These are phyloP conservation scores for Salvelinus sp. DNA, from an alignment of 2,113 vertebrate genomes.

Conservation along the genomic window DNA sequence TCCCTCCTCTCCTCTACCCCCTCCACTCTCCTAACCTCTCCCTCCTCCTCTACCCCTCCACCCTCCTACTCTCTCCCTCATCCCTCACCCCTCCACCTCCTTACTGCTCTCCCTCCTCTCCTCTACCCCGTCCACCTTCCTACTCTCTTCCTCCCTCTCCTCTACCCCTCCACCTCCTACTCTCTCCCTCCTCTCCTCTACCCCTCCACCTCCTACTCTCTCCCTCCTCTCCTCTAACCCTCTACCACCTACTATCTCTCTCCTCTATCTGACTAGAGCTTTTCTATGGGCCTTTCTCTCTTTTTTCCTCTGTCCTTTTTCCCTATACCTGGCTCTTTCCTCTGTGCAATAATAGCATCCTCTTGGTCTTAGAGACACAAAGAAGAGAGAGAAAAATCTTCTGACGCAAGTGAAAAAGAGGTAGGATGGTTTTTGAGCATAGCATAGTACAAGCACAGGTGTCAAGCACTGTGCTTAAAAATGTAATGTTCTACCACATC, in stretches of 20 bases:
- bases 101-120: background rate
- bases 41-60: background rate
- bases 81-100: constrained; percentile 2
- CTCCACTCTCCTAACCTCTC: constrained; percentile 17
- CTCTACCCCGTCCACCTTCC: constrained; percentile 19
- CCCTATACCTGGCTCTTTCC: background rate
- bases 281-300: constrained; percentile 13
- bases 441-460: too few species aligned
- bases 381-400: too few species aligned
- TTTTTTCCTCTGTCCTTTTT: background rate
- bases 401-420: too few species aligned
- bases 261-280: background rate
- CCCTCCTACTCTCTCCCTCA: background rate
- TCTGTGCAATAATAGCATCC: background rate
- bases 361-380: background rate
- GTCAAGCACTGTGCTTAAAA: too few species aligned
- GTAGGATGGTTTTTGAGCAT: too few species aligned
- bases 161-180: constrained; percentile 30
- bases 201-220: background rate
- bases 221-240: background rate
- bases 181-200: constrained; percentile 8
- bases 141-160: background rate
- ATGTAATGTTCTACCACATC: too few species aligned
- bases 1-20: constrained; percentile 8
- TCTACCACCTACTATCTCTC: too few species aligned